Percentiles rank a stretch among this genome's conserved stretches.
Evolutionary conservation across 2,113 vertebrate species (phyloP).

Genomic region (Canis aureus): DNA sequence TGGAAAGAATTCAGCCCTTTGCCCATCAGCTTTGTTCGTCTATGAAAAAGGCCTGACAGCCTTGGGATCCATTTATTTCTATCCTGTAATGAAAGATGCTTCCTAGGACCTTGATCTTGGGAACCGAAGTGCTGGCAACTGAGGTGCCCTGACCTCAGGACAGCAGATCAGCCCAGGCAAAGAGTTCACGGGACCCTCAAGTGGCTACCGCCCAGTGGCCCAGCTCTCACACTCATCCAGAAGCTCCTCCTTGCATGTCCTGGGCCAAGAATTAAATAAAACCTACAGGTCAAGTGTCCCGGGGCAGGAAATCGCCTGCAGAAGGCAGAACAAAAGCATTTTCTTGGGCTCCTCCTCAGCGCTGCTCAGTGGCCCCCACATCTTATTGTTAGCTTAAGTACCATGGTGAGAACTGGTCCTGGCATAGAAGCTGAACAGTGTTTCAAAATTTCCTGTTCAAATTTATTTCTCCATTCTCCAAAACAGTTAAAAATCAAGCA

Average conservation of each 20-base stretch:
- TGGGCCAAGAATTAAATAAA: background rate
- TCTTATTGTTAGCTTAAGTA: background rate
- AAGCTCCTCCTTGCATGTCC: background rate
- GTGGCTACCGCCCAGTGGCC: background rate
- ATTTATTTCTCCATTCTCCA: background rate
- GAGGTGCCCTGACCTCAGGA: background rate
- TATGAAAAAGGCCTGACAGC: background rate
- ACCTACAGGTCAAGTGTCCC: background rate
- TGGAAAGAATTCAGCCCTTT: background rate
- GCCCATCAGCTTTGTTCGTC: background rate
- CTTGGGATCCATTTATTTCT: background rate
- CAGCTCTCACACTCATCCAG: accelerated
- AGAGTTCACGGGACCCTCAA: background rate
- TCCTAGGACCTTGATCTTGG: background rate
- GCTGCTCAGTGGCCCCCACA: background rate
- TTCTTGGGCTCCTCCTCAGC: background rate
- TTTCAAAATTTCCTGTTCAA: background rate
- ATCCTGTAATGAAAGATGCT: background rate
- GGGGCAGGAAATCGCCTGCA: background rate
- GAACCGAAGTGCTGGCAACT: background rate
- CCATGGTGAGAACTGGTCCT: background rate
- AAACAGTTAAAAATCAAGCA: background rate
- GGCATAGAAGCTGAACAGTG: background rate
- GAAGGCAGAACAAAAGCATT: background rate
- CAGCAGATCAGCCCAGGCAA: background rate